These are phyloP conservation scores for Tetropium fuscum DNA, from an alignment of 2,888 invertebrate species.

Conservation along the genomic window DNA sequence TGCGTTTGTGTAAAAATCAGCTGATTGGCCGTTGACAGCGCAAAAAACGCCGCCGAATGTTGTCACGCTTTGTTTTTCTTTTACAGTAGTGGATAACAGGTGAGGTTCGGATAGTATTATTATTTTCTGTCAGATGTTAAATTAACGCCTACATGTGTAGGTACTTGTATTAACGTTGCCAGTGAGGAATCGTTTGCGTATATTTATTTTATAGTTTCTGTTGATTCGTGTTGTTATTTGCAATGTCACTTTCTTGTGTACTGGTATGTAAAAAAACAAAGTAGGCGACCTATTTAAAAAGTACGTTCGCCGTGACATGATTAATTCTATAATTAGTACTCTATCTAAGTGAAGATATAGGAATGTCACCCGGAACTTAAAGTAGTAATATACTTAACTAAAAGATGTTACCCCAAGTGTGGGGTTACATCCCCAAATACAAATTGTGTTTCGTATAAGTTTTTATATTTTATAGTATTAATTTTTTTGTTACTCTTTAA, in stretches of 20 bases:
- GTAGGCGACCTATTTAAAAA: slow-evolving; percentile 14
- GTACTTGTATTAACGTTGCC: slow-evolving; percentile 10
- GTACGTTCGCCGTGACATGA: slow-evolving; percentile 7
- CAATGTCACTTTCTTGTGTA: neutral
- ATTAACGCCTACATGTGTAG: slow-evolving; percentile 2
- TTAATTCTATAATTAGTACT: slow-evolving; percentile 10
- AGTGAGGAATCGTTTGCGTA: neutral
- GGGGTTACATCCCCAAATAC: too few species aligned
- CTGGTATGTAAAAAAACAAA: neutral
- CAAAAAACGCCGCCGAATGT: slow-evolving; percentile 17
- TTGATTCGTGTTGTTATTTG: neutral
- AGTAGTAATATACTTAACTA: neutral
- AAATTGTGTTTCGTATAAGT: too few species aligned
- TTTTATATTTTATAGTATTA: too few species aligned
- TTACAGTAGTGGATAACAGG: slow-evolving; percentile 14
- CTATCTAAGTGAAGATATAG: neutral
- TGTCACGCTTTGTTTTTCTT: slow-evolving; percentile 12
- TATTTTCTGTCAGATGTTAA: slow-evolving; percentile 9
- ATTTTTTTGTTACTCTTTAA: too few species aligned
- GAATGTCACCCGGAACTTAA: slow-evolving; percentile 3
- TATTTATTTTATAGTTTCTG: neutral
- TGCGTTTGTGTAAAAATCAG: slow-evolving; percentile 22
- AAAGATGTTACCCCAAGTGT: too few species aligned
- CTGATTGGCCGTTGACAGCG: slow-evolving; percentile 4
- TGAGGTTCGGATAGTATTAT: slow-evolving; percentile 21